Percentiles rank a stretch among this genome's conserved stretches.
Evolutionary conservation across 2,888 invertebrate genomes (phyloP).

Genomic region (Lysandra bellargus): DNA sequence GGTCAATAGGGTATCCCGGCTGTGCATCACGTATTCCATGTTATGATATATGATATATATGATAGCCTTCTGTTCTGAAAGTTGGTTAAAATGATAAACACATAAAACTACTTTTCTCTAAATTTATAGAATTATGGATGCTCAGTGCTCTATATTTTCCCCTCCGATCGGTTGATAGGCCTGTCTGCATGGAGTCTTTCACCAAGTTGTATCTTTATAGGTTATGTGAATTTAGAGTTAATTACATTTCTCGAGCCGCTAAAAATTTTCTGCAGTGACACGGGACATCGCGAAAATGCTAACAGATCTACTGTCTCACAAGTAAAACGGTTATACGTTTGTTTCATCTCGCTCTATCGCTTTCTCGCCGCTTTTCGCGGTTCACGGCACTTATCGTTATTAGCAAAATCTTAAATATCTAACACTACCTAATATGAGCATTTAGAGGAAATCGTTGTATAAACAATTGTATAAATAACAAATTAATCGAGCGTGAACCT

Average conservation of each 20-base stretch:
- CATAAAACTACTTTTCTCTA: too few species aligned
- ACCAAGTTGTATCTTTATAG: too few species aligned
- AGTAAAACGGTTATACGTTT: too few species aligned
- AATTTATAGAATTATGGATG: too few species aligned
- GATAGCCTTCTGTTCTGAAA: background rate
- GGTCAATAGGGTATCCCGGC: background rate
- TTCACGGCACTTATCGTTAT: background rate
- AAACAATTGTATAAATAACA: constrained; percentile 1
- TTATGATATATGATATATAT: too few species aligned
- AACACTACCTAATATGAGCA: background rate
- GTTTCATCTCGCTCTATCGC: background rate
- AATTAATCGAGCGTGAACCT: constrained; percentile 18
- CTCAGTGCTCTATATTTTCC: too few species aligned
- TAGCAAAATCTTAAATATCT: background rate
- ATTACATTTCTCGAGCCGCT: too few species aligned
- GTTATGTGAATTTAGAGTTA: too few species aligned
- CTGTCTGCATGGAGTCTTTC: too few species aligned
- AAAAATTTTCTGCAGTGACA: too few species aligned
- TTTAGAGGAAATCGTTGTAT: constrained; percentile 1
- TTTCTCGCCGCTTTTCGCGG: background rate
- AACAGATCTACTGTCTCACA: background rate
- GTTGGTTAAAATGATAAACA: background rate
- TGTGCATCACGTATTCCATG: background rate
- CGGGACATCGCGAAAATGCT: too few species aligned
- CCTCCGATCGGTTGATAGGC: too few species aligned